These are phyloP conservation scores for Cancer borealis DNA, from an alignment of 2,888 invertebrate genomes.

Conservation along the genomic window DNA sequence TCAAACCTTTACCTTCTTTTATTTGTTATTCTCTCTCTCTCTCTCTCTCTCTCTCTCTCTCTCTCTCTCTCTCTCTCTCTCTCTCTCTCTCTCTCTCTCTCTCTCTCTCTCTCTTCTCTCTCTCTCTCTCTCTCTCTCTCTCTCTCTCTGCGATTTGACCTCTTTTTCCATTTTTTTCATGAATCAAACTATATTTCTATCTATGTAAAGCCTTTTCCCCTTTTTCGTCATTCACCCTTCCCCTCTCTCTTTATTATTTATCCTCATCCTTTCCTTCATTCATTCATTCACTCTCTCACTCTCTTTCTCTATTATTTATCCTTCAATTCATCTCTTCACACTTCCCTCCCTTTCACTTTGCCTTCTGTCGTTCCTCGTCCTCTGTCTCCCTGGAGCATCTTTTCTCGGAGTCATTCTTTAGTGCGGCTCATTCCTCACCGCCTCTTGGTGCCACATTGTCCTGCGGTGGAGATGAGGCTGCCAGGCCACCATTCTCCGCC, in stretches of 20 bases:
- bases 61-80: conserved; percentile 11
- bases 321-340: background rate
- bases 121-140: no score
- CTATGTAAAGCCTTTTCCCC: background rate
- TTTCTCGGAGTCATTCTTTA: background rate
- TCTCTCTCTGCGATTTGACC: no score
- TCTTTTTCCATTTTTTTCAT: background rate
- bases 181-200: background rate
- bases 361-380: no score
- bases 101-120: conserved; percentile 30
- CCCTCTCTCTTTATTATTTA: background rate
- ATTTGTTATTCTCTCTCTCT: no score
- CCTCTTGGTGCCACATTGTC: conserved; percentile 17
- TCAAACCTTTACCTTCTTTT: no score
- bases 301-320: background rate
- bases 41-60: background rate
- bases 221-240: background rate
- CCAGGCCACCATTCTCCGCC: background rate
- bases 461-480: background rate
- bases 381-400: background rate
- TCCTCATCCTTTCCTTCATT: background rate
- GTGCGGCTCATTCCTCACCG: background rate
- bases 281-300: background rate
- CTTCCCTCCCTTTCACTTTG: background rate
- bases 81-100: conserved; percentile 21